phyloP scores from a whole-genome alignment of 2,797 vertebrate genomes.

The Threskiornis aethiopicus region DNA sequence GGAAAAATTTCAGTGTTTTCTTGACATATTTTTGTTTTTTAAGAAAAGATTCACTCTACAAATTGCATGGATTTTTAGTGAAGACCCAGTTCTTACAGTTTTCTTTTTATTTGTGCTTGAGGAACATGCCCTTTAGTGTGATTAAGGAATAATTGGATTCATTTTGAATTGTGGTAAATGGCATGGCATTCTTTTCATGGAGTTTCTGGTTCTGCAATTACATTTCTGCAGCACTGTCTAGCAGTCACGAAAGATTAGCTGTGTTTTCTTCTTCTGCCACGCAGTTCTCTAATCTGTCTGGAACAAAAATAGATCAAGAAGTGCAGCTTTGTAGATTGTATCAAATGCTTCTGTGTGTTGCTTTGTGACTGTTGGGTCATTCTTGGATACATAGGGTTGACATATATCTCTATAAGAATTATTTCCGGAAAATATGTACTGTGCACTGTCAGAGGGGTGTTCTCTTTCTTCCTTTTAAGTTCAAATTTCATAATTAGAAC shows the following conservation, averaged over 20 bases:
- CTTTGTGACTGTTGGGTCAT: constrained; percentile 63
- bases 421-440: constrained; percentile 54
- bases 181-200: constrained; percentile 31
- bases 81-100: background rate
- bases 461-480: constrained; percentile 65
- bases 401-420: constrained; percentile 59
- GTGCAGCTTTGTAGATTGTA: constrained; percentile 54
- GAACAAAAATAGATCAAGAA: constrained; percentile 69
- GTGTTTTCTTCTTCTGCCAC: constrained; percentile 61
- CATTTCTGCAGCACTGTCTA: constrained; percentile 52
- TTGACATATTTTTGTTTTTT: background rate
- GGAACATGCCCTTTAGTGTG: constrained; percentile 47
- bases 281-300: constrained; percentile 65
- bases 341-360: constrained; percentile 56
- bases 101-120: constrained; percentile 41
- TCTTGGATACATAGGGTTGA: constrained; percentile 43
- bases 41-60: background rate
- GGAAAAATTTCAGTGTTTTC: background rate
- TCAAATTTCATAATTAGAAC: constrained; percentile 74
- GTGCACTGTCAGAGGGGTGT: background rate
- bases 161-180: constrained; percentile 58
- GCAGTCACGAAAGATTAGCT: constrained; percentile 65
- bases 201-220: constrained; percentile 64
- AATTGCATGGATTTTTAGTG: background rate
- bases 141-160: constrained; percentile 69